Base-by-base conservation (phyloP, 2,888 invertebrate genomes). In the Clepsis dumicolana region DNA sequence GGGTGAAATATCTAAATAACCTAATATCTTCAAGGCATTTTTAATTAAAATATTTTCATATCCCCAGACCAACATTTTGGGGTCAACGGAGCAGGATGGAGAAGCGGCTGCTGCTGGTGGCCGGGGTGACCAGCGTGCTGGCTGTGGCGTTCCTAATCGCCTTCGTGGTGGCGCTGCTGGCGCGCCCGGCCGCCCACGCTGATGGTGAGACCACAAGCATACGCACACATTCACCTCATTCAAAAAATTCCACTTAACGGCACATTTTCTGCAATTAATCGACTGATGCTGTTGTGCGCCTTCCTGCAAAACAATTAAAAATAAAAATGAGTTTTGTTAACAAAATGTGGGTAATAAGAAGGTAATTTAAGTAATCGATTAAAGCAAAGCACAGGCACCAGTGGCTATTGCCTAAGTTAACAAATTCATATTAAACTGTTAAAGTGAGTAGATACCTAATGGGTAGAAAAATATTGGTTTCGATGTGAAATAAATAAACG, bases 11-110 rank as follows among this genome's bases (percentile, higher is more conserved):
- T n/a, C n/a, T n/a, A n/a, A n/a, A n/a, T n/a, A n/a, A n/a, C n/a
- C n/a, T n/a, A n/a, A n/a, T n/a, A n/a, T n/a, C n/a, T n/a, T n/a
- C n/a, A n/a, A n/a, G n/a, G n/a, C n/a, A n/a, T n/a, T n/a, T n/a
- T n/a, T n/a, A n/a, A n/a, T n/a, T n/a, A n/a, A n/a, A n/a, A n/a
- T 41, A 2, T 62, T 29, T 50, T 35, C 69, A 59, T 35, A 59
- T 79, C 74, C 4, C 0, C 81, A 93, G 93, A 75, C 88, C 89
- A 53, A 84, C 91, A 32, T 93, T 85, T 75, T 93, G 92, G 93
- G 86, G 82, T 61, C 86, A 89, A 73, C 80, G 92, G 70, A 88
- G 90, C 24, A 78, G 80, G 75, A 74, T 91, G 83, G 93, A 93
- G 80, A 91, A 91, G 77, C 80, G 87, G 57, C 78, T 93, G 56